These are phyloP conservation scores for Channa argus DNA, from an alignment of 2,113 vertebrate genomes.

Conservation along the genomic window DNA sequence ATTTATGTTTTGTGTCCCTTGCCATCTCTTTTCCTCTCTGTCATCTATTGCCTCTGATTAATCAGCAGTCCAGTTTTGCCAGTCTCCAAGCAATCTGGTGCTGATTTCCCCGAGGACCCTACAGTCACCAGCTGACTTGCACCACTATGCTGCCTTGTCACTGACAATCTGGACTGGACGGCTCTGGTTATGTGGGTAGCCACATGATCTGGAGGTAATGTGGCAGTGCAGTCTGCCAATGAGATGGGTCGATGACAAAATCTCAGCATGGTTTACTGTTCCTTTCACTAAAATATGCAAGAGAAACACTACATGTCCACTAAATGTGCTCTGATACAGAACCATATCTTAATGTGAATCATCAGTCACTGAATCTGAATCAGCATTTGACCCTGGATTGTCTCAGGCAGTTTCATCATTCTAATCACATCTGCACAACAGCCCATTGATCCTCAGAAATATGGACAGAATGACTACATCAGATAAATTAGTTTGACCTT, in stretches of 20 bases:
- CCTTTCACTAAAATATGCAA: conserved; percentile 37
- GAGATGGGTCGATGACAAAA: conserved; percentile 37
- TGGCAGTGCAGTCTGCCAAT: conserved; percentile 30
- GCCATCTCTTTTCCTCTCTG: neutral
- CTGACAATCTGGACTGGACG: conserved; percentile 33
- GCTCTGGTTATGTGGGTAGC: conserved; percentile 35
- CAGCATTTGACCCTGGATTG: conserved; percentile 12
- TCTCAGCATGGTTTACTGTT: conserved; percentile 34
- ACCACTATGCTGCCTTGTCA: conserved; percentile 19
- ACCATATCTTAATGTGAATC: neutral
- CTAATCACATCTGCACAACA: conserved; percentile 60
- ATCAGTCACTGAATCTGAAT: neutral
- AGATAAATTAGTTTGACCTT: conserved; percentile 72
- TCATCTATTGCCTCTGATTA: conserved; percentile 11
- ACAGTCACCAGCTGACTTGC: conserved; percentile 48
- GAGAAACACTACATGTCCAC: conserved; percentile 18
- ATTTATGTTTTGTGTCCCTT: neutral
- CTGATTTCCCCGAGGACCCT: conserved; percentile 61
- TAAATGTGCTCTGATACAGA: conserved; percentile 8
- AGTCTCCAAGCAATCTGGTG: conserved; percentile 48
- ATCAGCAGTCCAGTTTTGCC: conserved; percentile 42
- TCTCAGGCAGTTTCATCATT: conserved; percentile 50
- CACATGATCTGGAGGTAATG: conserved; percentile 45
- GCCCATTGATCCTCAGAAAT: conserved; percentile 51
- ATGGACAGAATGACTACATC: conserved; percentile 61